These are phyloP conservation scores for Bothrops jararaca DNA, from an alignment of 2,113 vertebrate genomes.

Conservation along the genomic window DNA sequence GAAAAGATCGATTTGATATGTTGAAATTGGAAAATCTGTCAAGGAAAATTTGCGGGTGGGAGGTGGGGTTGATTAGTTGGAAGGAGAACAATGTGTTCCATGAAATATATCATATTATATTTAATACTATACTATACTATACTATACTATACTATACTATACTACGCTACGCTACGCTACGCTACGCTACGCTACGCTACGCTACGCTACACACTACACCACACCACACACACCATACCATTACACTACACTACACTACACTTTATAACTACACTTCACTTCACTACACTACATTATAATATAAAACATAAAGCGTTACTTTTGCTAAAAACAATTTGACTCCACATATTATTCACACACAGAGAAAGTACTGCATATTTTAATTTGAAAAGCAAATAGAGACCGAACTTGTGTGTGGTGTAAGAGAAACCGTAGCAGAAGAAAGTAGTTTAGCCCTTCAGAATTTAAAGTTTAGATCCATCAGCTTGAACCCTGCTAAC, in stretches of 20 bases:
- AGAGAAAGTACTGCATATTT: neutral
- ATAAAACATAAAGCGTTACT: neutral
- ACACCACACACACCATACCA: no score
- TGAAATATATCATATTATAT: neutral
- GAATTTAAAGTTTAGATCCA: neutral
- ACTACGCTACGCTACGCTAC: no score
- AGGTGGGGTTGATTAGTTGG: neutral
- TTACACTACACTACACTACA: no score
- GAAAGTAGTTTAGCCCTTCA: neutral
- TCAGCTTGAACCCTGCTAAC: neutral
- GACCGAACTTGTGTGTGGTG: neutral
- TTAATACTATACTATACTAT: neutral
- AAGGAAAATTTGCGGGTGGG: neutral
- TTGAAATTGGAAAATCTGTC: neutral
- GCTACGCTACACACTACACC: no score
- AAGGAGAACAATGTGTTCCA: neutral
- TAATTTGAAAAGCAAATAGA: neutral
- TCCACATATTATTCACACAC: neutral
- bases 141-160: neutral
- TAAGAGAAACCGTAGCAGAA: neutral
- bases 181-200: no score
- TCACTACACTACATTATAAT: neutral
- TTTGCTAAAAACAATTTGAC: neutral
- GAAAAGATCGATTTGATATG: neutral
- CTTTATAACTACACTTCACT: neutral